Conservation (phyloP, 1,140 invertebrate species). For the Listronotus oregonensis region DNA sequence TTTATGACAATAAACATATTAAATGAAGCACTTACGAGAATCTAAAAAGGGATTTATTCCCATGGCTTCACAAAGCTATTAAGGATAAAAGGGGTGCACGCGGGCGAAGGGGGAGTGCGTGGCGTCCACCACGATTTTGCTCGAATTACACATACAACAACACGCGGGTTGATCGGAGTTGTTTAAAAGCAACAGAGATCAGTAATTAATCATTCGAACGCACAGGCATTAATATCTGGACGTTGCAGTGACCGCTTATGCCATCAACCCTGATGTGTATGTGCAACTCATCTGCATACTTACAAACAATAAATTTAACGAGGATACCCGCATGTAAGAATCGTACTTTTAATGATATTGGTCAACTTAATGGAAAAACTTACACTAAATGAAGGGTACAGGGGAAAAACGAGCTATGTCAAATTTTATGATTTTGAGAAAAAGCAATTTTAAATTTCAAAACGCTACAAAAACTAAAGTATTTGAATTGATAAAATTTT, state of each 20-base stretch:
- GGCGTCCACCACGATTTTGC: conserved; percentile 24
- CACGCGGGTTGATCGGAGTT: conserved; percentile 25
- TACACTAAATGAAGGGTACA: no score
- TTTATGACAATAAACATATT: conserved; percentile 13
- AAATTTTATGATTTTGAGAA: no score
- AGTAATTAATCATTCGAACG: conserved; percentile 32
- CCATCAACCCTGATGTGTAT: conserved; percentile 28
- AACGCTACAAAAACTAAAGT: no score
- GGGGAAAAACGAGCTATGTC: no score
- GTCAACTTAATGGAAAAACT: no score
- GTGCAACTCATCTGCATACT: conserved; percentile 30
- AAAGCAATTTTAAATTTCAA: no score
- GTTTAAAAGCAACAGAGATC: conserved; percentile 29
- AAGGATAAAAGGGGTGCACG: conserved; percentile 18
- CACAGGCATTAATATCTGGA: conserved; percentile 30
- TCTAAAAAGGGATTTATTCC: conserved; percentile 32
- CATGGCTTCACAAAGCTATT: conserved; percentile 31
- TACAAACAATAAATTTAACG: conserved; percentile 28
- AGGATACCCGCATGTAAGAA: conserved; percentile 28
- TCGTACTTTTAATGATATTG: conserved; percentile 21
- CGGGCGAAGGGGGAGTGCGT: conserved; percentile 13
- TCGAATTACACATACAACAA: conserved; percentile 21
- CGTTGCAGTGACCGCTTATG: conserved; percentile 27
- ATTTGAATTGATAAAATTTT: no score
- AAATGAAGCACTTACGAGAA: conserved; percentile 15